A percentile compares a stretch with the other conserved stretches of the same genome.
Evolutionary conservation across 1,140 invertebrate species (phyloP).

Genomic region (Hycleus cichorii): DNA sequence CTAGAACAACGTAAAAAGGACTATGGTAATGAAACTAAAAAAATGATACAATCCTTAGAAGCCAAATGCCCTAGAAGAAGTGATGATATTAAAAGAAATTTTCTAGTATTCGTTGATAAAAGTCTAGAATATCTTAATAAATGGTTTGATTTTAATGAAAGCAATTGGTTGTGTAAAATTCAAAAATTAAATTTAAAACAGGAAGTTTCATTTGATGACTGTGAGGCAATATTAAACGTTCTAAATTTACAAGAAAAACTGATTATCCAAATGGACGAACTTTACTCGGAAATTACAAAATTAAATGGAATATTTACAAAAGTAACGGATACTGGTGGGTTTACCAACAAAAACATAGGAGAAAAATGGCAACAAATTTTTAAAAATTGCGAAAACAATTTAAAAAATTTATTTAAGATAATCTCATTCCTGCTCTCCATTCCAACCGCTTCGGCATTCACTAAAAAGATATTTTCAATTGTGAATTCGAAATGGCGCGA

Average conservation of each 20-base stretch:
- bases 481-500: conserved; percentile 15
- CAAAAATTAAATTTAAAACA: no score
- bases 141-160: no score
- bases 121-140: no score
- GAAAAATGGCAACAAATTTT: background rate
- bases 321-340: background rate
- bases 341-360: background rate
- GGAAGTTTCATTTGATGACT: background rate
- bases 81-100: no score
- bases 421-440: conserved; percentile 6
- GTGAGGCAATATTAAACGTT: background rate
- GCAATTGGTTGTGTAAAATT: no score
- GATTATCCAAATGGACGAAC: background rate
- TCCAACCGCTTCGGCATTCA: conserved; percentile 9
- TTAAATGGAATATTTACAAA: background rate
- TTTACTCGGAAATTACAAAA: background rate
- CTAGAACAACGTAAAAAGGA: no score
- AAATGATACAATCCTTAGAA: no score
- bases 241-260: background rate
- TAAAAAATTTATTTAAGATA: background rate
- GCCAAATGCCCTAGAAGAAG: no score
- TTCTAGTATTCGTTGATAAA: no score
- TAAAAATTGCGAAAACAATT: background rate
- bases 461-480: conserved; percentile 10
- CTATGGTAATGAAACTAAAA: no score